Conservation (phyloP, 2,797 vertebrate species). For the Galaxias olidus region DNA sequence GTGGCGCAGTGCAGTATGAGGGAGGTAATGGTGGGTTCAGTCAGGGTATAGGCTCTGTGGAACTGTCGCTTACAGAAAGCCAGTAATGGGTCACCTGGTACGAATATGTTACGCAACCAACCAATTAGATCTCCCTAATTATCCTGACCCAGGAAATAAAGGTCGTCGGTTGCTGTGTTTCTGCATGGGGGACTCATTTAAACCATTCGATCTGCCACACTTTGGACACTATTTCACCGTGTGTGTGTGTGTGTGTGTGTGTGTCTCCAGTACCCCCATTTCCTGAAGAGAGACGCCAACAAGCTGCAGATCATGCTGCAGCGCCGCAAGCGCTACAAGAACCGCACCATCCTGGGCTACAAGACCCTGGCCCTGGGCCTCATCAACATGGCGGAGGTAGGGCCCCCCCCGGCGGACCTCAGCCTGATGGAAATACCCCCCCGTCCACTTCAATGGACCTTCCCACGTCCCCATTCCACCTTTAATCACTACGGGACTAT, state of each 20-base stretch:
- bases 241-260: constrained; percentile 9
- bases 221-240: background rate
- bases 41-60: constrained; percentile 29
- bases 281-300: constrained; percentile 89
- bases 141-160: constrained; percentile 15
- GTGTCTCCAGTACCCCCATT: constrained; percentile 83
- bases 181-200: background rate
- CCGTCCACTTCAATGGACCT: no score
- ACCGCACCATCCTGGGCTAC: constrained; percentile 88
- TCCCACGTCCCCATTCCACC: no score
- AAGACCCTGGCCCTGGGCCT: constrained; percentile 88
- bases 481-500: no score
- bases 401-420: background rate
- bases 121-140: constrained; percentile 17
- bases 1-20: constrained; percentile 19
- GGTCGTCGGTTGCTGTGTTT: background rate
- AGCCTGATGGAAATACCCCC: background rate
- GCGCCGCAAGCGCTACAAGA: constrained; percentile 87
- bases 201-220: background rate
- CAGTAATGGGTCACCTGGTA: constrained; percentile 23
- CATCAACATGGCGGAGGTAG: constrained; percentile 92
- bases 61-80: constrained; percentile 19
- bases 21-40: constrained; percentile 36
- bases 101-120: constrained; percentile 16
- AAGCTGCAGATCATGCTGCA: constrained; percentile 93